Base-by-base conservation (phyloP, 1,140 invertebrate species). In the Cotesia glomerata region DNA sequence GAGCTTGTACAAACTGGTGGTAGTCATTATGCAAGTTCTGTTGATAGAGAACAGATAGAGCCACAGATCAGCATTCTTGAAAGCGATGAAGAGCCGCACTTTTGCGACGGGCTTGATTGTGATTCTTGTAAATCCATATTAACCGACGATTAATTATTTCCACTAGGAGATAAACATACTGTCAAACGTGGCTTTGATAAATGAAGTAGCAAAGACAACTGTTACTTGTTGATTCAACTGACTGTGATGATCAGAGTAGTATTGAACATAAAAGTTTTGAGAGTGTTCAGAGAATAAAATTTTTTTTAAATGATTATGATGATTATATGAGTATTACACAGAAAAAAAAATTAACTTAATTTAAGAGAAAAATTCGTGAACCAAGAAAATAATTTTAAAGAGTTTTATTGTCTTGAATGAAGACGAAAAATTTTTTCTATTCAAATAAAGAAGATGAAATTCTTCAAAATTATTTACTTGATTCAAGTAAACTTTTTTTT, bases 51-150 rank as follows among this genome's bases (percentile, higher is more conserved):
- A 8, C 80, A 81, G 56, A 81, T 80, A 54, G 81, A 82, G 54
- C 80, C 80, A n/a, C 79, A 82, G 36, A 80, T 81, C 62, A 79
- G 80, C 39, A 81, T 81, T 13, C 71, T 81, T 5, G 80, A 80
- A 32, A 79, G 80, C 4, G 79, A 81, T 71, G 81, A 78, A 35
- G 81, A 82, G 35, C 77, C 80, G 2, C 80, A 77, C 32, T 81
- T 81, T 69, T 80, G 80, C 34, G 80, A 80, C 56, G 39, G 5
- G 11, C n/a, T 80, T 5, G 79, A 76, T 32, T 77, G 75, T 32
- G 80, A 81, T 18, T 82, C 80, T 0, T 79, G 79, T 14, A 78
- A 81, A 9, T 82, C 80, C 1, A 54, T 80, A 39, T 66, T 81
- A 2, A 79, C 78, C 5, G 77, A 75, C 62, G 80, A 82, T 16